Evolutionary conservation across 1,140 invertebrate species (phyloP).

Genomic region (Carcinoscorpius rotundicauda): DNA sequence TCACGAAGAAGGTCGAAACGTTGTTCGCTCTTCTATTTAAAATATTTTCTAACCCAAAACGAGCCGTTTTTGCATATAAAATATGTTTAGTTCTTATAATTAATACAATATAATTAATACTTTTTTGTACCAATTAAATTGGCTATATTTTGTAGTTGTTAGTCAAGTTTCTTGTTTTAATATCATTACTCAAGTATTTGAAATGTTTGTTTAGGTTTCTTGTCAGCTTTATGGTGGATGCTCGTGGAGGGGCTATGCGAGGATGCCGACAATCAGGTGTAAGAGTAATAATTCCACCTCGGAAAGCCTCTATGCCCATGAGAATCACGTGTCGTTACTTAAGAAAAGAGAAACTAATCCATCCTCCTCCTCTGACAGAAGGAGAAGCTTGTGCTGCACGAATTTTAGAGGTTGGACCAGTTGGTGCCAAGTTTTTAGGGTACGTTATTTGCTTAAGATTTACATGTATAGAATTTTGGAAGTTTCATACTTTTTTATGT

Average conservation of each 20-base stretch:
- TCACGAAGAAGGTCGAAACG: too few relatives aligned
- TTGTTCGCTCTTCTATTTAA: too few relatives aligned
- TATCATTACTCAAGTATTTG: too few relatives aligned
- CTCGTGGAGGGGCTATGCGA: constrained; percentile 95
- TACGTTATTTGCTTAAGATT: constrained; percentile 37
- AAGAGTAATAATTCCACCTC: constrained; percentile 90
- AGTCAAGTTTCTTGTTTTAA: too few relatives aligned
- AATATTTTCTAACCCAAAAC: too few relatives aligned
- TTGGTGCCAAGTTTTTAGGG: constrained; percentile 94
- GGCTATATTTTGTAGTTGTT: too few relatives aligned
- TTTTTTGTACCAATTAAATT: constrained; percentile 8
- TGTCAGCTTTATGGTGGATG: constrained; percentile 98
- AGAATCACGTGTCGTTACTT: constrained; percentile 86
- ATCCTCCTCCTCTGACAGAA: constrained; percentile 95
- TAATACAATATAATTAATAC: too few relatives aligned
- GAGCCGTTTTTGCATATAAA: too few relatives aligned
- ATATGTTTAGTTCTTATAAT: too few relatives aligned
- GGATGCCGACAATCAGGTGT: constrained; percentile 96
- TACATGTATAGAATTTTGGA: constrained; percentile 12
- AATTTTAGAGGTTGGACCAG: constrained; percentile 92
- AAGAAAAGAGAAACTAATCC: constrained; percentile 82
- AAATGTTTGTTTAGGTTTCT: constrained; percentile 63
- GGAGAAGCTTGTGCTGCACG: constrained; percentile 93
- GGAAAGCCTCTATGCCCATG: constrained; percentile 90
- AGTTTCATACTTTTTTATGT: too few relatives aligned